Evolutionary conservation across 2,113 vertebrate genomes (phyloP), one percentile per base, ranked within the genome.

Genomic region (Dolichallabes microphthalmus): DNA sequence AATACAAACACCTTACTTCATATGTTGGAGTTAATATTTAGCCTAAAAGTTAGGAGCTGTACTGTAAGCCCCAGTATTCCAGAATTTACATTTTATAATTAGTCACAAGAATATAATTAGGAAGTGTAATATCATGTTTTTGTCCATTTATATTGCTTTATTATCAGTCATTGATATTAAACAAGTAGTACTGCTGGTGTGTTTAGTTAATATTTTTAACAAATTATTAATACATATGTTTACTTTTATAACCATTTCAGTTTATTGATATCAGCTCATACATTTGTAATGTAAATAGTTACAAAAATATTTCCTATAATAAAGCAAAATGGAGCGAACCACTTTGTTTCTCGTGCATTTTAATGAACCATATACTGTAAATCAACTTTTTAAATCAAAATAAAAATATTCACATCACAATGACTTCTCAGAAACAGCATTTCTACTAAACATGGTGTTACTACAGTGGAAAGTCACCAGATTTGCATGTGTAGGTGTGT

Each of bases 401-500:
- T 6, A 0, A 17, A 17, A 53, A 19, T 19, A 53, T 71, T 10
- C 45, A 68, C 22, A 35, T 15, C 17, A 19, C 27, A 27, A 71
- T 55, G 32, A 27, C 58, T 80, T 61, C 57, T 19, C 10, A 60
- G 27, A 74, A 35, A 78, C 7, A 58, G 35, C 13, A 39, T 81
- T 81, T 81, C 60, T 63, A 69, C 11, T 60, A 15, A 81, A n/a
- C n/a, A 22, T 7, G 50, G 15, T 64, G 52, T 27, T 30, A 50
- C 39, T 17, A 17, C 66, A 75, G 11, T 64, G 82, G 74, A 84
- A 87, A 80, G 32, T 74, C 27, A 76, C 68, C 15, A 63, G 14
- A 53, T 82, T 85, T 86, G 75, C 79, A 83, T 66, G 27, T 14
- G 80, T 86, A 69, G 84, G 80, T 80, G 52, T 66, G 32, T 82